Evolutionary conservation across 2,113 vertebrate species (phyloP), one percentile per base, ranked within the genome.

Genomic region (Rafetus swinhoei): DNA sequence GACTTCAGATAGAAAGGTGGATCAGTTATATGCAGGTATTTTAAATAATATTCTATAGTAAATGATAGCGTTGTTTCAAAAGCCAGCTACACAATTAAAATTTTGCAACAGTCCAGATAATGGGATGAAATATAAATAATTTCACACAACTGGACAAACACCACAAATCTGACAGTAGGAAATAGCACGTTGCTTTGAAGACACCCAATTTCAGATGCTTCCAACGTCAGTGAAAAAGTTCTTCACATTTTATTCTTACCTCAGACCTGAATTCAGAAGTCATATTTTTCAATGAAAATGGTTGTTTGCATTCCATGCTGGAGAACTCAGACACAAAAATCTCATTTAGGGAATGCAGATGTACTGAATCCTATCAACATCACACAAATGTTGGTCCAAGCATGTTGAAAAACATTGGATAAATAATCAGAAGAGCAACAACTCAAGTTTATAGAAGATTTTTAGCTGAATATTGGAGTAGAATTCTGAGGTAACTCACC

Each of bases 351-450:
- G 77, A 50, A 85, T 88, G 93, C 86, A 95, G 82, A 77, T 89
- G 93, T 81, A 84, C 79, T 81, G 81, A 82, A 88, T 82, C 94
- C 84, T 32, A 39, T 25, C 74, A 77, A 24, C 39, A n/a, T 18
- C 32, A 50, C n/a, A 72, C n/a, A 69, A 45, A 77, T 82, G 86
- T 5, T 92, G 79, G 50, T 79, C n/a, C 55, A 22, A 24, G 81
- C 19, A 16, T 24, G 45, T 11, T 84, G 82, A 84, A 90, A 92
- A 92, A 93, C 29, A 62, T 80, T 91, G 91, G 59, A 86, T 92
- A 94, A 12, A 79, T 72, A 50, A 45, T 87, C 91, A 95, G 82
- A 85, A 21, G 92, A 84, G 57, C 90, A 94, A 84, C 93, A 96
- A 2, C 90, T 90, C 91, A 24, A 27, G 92, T 88, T 90, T 62